Conservation (phyloP, 2,888 invertebrate genomes). For the Chouioia cunea region DNA sequence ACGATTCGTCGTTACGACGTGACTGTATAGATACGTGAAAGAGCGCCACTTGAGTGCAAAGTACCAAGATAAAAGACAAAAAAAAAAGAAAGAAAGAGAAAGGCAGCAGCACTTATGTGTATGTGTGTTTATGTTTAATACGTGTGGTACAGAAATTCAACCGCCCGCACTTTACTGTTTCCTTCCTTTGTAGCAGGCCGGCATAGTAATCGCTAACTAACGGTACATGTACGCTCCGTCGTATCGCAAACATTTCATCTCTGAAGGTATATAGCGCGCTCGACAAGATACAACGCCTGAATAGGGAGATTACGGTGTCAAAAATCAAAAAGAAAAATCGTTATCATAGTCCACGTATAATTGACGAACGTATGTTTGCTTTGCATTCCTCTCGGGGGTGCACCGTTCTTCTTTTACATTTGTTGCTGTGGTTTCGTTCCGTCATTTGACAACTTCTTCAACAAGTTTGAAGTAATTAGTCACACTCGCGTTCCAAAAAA, state of each 20-base stretch:
- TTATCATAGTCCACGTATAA: no score
- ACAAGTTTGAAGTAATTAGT: no score
- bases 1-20: conserved; percentile 21
- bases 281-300: no score
- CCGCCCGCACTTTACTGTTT: conserved; percentile 24
- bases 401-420: no score
- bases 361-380: no score
- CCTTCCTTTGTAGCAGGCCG: conserved; percentile 31
- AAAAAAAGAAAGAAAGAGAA: conserved; percentile 11
- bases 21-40: not conserved
- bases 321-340: no score
- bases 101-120: not conserved
- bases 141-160: not conserved
- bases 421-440: no score
- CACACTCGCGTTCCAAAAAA: no score
- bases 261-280: not conserved
- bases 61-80: conserved; percentile 27
- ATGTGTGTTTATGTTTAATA: not conserved
- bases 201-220: conserved; percentile 42
- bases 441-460: no score
- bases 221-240: conserved; percentile 24
- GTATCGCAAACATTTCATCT: conserved; percentile 42
- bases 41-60: conserved; percentile 9
- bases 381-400: no score
- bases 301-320: no score